Base-by-base conservation (phyloP, 2,888 invertebrate species). In the Stenurella melanura region DNA sequence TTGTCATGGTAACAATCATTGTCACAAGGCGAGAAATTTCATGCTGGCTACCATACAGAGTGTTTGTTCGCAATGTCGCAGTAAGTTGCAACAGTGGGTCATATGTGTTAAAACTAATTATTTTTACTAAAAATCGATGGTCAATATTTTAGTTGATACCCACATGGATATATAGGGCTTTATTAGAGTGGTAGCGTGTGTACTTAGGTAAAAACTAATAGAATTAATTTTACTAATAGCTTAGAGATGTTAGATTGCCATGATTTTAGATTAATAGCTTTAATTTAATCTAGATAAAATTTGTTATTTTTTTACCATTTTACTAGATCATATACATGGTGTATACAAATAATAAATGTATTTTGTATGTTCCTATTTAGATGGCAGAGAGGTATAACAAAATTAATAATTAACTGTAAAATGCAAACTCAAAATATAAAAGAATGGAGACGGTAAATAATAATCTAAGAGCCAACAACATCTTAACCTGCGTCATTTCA, bases 21-120 rank as follows among this genome's bases (percentile, higher is more conserved):
- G 79, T 82, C 80, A 80, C 76, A 89, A 89, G 90, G 89, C 89
- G 84, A 88, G 89, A 88, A 88, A 89, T 87, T 88, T 89, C 88
- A 84, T 90, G 84, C 85, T 89, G 88, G 87, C 88, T 81, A 87
- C 88, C 84, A 86, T 89, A 83, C 88, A 88, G 86, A 88, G 86
- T 83, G 85, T 90, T 82, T 89, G 88, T 86, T 87, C 89, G 70
- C 89, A 88, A 83, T 89, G 89, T 85, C 89, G 90, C 88, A 89
- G 90, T 90, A 90, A 90, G 90, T 90, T 82, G 78, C 74, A 68
- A 73, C 72, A 77, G 79, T 81, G 79, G 73, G 67, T 68, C 78
- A 56, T 79, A 75, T 70, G 70, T 70, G 70, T 70, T 70, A 38
- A 15, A 50, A 70, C 70, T 70, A 70, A 60, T 70, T 70, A 11